These are phyloP conservation scores for Salpingus planirostris DNA, from an alignment of 2,888 invertebrate species.

Conservation along the genomic window DNA sequence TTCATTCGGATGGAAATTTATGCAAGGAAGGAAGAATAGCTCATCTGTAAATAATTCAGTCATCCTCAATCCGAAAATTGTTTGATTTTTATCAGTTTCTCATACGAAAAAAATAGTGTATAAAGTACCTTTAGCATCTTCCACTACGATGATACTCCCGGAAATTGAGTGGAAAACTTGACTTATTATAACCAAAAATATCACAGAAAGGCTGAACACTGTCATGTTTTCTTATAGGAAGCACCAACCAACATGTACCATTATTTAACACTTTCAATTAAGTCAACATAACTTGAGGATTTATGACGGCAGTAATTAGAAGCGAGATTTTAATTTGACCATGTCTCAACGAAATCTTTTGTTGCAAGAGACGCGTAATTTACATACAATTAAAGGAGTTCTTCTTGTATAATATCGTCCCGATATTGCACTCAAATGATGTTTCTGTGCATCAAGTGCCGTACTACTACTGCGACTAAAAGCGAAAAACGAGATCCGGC, in stretches of 20 bases:
- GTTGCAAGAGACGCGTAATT: conserved; percentile 20
- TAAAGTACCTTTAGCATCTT: conserved; percentile 34
- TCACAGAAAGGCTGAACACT: conserved; percentile 24
- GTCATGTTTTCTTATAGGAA: conserved; percentile 27
- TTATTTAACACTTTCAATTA: conserved; percentile 7
- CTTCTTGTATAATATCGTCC: conserved; percentile 1
- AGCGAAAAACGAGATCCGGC: no score
- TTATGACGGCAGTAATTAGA: conserved; percentile 11
- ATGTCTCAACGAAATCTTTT: conserved; percentile 24
- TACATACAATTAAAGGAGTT: conserved; percentile 19
- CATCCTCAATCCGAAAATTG: no score
- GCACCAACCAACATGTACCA: no score
- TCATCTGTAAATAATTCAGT: no score
- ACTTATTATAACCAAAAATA: conserved; percentile 22
- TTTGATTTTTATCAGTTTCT: no score
- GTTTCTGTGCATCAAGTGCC: no score
- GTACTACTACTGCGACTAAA: no score
- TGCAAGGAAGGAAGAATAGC: no score
- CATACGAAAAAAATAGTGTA: no score
- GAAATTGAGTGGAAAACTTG: no score
- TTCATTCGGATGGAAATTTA: no score
- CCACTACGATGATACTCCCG: conserved; percentile 28
- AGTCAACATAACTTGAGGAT: conserved; percentile 13
- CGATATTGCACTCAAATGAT: neutral
- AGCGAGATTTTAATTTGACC: conserved; percentile 22